A percentile compares a stretch with the other conserved stretches of the same genome.
phyloP scores from a whole-genome alignment of 2,888 invertebrate genomes.

The Chouioia cunea region DNA sequence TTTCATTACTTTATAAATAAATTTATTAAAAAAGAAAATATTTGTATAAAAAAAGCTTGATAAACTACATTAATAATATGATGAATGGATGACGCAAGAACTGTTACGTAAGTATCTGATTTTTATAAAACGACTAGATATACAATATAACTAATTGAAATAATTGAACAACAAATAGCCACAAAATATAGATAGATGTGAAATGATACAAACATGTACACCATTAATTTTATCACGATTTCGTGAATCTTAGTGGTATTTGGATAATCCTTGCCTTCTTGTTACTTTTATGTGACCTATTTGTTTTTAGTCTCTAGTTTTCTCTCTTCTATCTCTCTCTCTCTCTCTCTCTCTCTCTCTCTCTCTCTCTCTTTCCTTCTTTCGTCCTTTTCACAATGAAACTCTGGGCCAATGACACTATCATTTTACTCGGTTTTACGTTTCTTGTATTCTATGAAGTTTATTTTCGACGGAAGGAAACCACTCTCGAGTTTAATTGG shows the following conservation, averaged over 20 bases:
- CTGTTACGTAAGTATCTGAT: slow-evolving; percentile 31
- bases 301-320: not conserved
- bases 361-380: not conserved
- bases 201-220: not conserved
- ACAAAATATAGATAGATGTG: slow-evolving; percentile 7
- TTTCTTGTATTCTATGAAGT: slow-evolving; percentile 60
- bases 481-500: slow-evolving; percentile 64
- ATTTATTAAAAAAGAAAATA: slow-evolving; percentile 36
- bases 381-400: slow-evolving; percentile 4
- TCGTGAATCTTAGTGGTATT: slow-evolving; percentile 9
- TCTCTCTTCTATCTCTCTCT: not conserved
- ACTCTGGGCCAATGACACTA: slow-evolving; percentile 12
- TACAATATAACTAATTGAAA: slow-evolving; percentile 29
- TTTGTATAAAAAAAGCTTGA: slow-evolving; percentile 20
- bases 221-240: slow-evolving; percentile 20
- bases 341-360: not conserved
- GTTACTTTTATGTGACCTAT: slow-evolving; percentile 2
- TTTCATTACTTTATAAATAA: slow-evolving; percentile 12
- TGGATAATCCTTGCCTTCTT: not conserved
- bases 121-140: slow-evolving; percentile 42
- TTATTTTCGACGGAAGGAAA: slow-evolving; percentile 64
- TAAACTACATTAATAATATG: slow-evolving; percentile 26
- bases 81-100: slow-evolving; percentile 13
- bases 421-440: slow-evolving; percentile 53
- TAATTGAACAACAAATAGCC: slow-evolving; percentile 1